Percentiles rank a stretch among this genome's conserved stretches.
phyloP scores from a whole-genome alignment of 2,113 vertebrate genomes.

The Coregonus clupeaformis region DNA sequence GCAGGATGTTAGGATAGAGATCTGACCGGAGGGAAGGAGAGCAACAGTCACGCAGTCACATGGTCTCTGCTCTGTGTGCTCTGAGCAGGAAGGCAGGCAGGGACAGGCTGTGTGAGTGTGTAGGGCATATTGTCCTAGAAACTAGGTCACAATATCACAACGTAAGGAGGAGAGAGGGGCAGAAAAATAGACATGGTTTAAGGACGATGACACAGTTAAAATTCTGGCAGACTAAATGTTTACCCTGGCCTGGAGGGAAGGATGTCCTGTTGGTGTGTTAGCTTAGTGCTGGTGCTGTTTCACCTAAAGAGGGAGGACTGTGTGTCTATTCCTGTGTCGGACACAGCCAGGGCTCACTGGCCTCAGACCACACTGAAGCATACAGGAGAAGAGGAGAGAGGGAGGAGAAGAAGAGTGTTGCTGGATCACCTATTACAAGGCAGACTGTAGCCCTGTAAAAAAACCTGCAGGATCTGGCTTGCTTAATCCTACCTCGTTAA shows the following conservation, averaged over 20 bases:
- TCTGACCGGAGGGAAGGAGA: conserved; percentile 41
- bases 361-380: conserved; percentile 11
- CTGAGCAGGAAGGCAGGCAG: conserved; percentile 41
- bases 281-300: conserved; percentile 21
- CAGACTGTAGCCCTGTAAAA: conserved; percentile 36
- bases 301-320: background rate
- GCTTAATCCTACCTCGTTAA: conserved; percentile 44
- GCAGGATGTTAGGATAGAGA: conserved; percentile 39
- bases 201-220: conserved; percentile 24
- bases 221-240: conserved; percentile 36
- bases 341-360: conserved; percentile 2
- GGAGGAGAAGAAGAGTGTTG: conserved; percentile 31
- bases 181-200: conserved; percentile 22
- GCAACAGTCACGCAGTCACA: conserved; percentile 50
- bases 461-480: conserved; percentile 41
- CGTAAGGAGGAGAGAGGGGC: background rate
- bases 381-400: conserved; percentile 20
- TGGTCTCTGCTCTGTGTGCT: conserved; percentile 33
- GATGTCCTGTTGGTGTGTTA: conserved; percentile 14
- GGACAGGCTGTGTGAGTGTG: conserved; percentile 47
- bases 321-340: conserved; percentile 13
- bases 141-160: conserved; percentile 45
- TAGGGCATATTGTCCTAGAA: conserved; percentile 9
- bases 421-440: conserved; percentile 15
- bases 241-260: conserved; percentile 32